A percentile compares a stretch with the other conserved stretches of the same genome.
These are phyloP conservation scores for Oryctes rhinoceros DNA, from an alignment of 1,140 invertebrate genomes.

Conservation along the genomic window DNA sequence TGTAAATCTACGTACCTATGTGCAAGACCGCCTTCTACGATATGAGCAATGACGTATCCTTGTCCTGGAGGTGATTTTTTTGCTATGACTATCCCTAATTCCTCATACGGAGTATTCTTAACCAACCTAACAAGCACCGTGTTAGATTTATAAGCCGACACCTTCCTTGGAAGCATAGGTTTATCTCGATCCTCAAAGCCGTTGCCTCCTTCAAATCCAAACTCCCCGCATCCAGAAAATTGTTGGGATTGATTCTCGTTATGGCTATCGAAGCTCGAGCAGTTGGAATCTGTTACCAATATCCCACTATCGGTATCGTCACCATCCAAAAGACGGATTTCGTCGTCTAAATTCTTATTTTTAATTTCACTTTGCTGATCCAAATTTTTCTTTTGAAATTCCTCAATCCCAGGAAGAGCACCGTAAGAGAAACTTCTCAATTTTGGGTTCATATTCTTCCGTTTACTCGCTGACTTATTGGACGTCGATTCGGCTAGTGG, in stretches of 20 bases:
- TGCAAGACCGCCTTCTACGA: conserved; percentile 80
- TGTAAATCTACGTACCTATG: conserved; percentile 69
- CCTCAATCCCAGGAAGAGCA: conserved; percentile 75
- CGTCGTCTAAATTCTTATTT: not conserved
- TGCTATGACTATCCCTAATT: conserved; percentile 85
- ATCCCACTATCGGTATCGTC: conserved; percentile 75
- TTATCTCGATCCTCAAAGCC: conserved; percentile 47
- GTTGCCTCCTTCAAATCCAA: not conserved
- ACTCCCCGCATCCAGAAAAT: not conserved
- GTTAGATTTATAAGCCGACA: conserved; percentile 44
- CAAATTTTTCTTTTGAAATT: conserved; percentile 71
- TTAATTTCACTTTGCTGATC: conserved; percentile 70
- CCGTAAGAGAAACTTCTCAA: conserved; percentile 80
- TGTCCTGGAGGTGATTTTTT: conserved; percentile 71
- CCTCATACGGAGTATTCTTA: conserved; percentile 72
- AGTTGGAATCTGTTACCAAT: conserved; percentile 75
- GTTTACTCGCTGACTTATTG: conserved; percentile 60
- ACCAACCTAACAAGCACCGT: conserved; percentile 72
- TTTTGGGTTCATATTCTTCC: conserved; percentile 66
- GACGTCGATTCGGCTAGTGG: conserved; percentile 61
- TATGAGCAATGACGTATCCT: conserved; percentile 83
- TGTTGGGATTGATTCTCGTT: conserved; percentile 49
- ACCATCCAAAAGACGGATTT: conserved; percentile 56
- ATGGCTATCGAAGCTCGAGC: conserved; percentile 69
- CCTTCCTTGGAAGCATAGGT: conserved; percentile 28